Percentiles rank a stretch among this genome's conserved stretches.
Evolutionary conservation across 2,888 invertebrate species (phyloP).

Genomic region (Brenthis ino): DNA sequence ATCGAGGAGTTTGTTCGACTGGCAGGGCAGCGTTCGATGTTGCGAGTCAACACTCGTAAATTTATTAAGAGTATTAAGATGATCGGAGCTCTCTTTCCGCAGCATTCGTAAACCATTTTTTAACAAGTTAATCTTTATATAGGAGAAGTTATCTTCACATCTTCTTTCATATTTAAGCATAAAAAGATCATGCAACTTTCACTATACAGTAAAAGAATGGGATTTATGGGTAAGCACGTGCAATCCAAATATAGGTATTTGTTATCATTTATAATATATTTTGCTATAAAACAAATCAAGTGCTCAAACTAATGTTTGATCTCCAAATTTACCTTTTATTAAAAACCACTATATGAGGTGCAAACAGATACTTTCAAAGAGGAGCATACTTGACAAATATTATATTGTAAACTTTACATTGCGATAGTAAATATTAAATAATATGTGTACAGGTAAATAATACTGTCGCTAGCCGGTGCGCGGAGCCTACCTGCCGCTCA

Average conservation of each 20-base stretch:
- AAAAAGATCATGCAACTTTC: background rate
- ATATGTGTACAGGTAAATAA: conserved; percentile 77
- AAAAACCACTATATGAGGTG: conserved; percentile 71
- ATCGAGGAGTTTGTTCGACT: conserved; percentile 77
- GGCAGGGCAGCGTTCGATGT: conserved; percentile 52
- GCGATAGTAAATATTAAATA: conserved; percentile 79
- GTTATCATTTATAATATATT: conserved; percentile 13
- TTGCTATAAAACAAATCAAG: conserved; percentile 32
- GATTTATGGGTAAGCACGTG: conserved; percentile 2
- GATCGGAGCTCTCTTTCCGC: conserved; percentile 47
- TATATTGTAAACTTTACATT: conserved; percentile 80
- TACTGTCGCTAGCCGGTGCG: conserved; percentile 69
- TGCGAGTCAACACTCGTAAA: conserved; percentile 69
- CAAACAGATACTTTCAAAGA: conserved; percentile 77
- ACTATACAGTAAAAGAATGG: conserved; percentile 1
- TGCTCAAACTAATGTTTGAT: conserved; percentile 51
- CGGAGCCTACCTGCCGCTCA: conserved; percentile 69
- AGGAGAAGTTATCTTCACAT: background rate
- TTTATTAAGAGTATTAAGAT: conserved; percentile 61
- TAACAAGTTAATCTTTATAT: conserved; percentile 24
- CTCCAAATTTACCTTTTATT: conserved; percentile 77
- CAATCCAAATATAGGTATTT: conserved; percentile 3
- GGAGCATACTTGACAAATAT: conserved; percentile 80
- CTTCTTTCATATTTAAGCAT: no score
- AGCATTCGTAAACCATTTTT: conserved; percentile 30